Conservation (phyloP, 2,888 invertebrate species). For the Lasioglossum pauxillum region DNA sequence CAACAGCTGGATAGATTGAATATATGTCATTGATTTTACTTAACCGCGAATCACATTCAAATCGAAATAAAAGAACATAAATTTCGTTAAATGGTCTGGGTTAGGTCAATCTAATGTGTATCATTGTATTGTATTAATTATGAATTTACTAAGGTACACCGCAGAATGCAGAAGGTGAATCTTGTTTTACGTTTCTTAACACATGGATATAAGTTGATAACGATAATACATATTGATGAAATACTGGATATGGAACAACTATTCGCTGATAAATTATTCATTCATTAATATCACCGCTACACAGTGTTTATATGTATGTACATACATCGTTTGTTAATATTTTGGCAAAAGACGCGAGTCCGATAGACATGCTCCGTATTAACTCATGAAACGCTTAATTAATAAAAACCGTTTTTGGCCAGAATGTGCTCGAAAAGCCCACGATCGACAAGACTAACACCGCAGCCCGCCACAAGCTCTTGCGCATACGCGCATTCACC, state of each 20-base stretch:
- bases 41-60: not conserved
- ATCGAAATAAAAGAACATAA: not conserved
- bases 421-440: not conserved
- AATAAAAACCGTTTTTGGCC: not conserved
- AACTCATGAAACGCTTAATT: too few species aligned
- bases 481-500: too few species aligned
- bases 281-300: not conserved
- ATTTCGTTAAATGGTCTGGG: too few species aligned
- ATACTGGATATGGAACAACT: not conserved
- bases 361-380: not conserved
- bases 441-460: not conserved
- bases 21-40: not conserved
- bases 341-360: not conserved
- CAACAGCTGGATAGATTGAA: not conserved
- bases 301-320: not conserved
- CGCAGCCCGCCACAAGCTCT: not conserved
- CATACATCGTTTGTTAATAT: not conserved
- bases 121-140: too few species aligned
- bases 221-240: not conserved
- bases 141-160: too few species aligned
- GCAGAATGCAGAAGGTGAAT: too few species aligned
- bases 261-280: not conserved
- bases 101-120: too few species aligned
- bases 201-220: not conserved
- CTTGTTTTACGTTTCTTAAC: too few species aligned